Evolutionary conservation across 1,140 invertebrate species (phyloP).

Genomic region (Ceratoteleas bidentatus): DNA sequence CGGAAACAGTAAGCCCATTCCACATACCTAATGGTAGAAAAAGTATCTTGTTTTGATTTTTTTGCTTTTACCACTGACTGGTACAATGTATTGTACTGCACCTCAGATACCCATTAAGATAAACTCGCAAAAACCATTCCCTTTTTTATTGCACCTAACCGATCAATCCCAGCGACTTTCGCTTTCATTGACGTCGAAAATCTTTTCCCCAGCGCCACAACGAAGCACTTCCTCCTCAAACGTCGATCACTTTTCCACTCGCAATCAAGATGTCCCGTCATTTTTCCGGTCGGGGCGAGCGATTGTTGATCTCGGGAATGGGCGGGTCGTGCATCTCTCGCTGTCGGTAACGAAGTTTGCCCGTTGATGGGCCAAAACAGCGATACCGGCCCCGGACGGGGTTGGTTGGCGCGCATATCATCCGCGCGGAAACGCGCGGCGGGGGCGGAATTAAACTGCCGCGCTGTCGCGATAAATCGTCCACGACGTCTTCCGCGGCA

Average conservation of each 20-base stretch:
- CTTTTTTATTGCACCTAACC: too few relatives aligned
- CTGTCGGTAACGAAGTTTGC: constrained; percentile 8
- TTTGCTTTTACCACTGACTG: too few relatives aligned
- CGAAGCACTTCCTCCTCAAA: too few relatives aligned
- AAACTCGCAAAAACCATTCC: too few relatives aligned
- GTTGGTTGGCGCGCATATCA: constrained; percentile 22
- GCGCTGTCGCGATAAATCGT: constrained; percentile 73
- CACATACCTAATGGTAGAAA: too few relatives aligned
- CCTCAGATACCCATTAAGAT: too few relatives aligned
- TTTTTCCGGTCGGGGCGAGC: background rate
- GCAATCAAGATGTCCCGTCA: background rate
- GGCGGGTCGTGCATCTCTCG: constrained; percentile 19
- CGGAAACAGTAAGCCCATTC: too few relatives aligned
- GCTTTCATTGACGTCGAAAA: too few relatives aligned
- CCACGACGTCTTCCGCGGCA: constrained; percentile 70
- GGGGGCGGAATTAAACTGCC: constrained; percentile 72
- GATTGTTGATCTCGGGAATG: background rate
- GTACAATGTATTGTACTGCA: too few relatives aligned
- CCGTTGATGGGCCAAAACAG: constrained; percentile 7
- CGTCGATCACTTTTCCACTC: background rate
- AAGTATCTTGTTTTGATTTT: too few relatives aligned
- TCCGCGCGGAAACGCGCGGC: constrained; percentile 23
- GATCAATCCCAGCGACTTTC: too few relatives aligned
- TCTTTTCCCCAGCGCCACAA: too few relatives aligned
- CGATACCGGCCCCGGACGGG: constrained; percentile 12